Base-by-base conservation (phyloP, 37 sponge, comb jelly and placozoan genomes). In the Ephydatia muelleri region DNA sequence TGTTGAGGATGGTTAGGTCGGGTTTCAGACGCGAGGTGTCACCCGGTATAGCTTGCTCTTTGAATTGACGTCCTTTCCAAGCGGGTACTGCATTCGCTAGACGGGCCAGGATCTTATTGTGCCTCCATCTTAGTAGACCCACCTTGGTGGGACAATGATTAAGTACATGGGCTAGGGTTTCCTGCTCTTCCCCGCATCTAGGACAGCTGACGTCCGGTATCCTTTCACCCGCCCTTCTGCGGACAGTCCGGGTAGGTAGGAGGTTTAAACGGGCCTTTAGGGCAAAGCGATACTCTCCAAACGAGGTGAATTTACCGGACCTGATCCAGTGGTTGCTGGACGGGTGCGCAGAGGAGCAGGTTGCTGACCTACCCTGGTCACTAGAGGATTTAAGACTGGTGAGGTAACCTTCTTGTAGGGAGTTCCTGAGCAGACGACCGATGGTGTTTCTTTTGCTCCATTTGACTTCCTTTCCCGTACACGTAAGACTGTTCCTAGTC, bases 281-380 rank as follows among this genome's bases (percentile, higher is more conserved):
- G 31, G 76, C 75, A 33, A 84, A 84, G 23, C 83, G 66, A 74
- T 85, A 82, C 25, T 74, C 75, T 2, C 39, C 38, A 33, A 85
- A 90, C 5, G 72, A 68, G 0, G 72, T 47, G 48, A 75, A 82
- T 35, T 69, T 29, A 0, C 91, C 86, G 4, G 36, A 26, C 37
- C 26, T 25, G 25, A 90, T 80, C 86, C 91, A 85, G 34, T 68
- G 71, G 79, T 75, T 85, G 27, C 78, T 68, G 49, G 72, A 36
- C 2, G 91, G 83, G 75, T 81, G 67, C 19, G 57, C 11, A 0
- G 36, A 22, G 36, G n/a, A 6, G 78, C 80, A 75, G 12, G 57
- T 14, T 57, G 57, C 16, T 21, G 78, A 23, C 21, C 74, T 67
- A 1, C 82, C 91, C 72, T 90, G 91, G 65, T 90, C 91, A 39